Percentiles rank a stretch among this genome's conserved stretches.
Evolutionary conservation across 2,888 invertebrate genomes (phyloP).

Genomic region (Leucania comma): DNA sequence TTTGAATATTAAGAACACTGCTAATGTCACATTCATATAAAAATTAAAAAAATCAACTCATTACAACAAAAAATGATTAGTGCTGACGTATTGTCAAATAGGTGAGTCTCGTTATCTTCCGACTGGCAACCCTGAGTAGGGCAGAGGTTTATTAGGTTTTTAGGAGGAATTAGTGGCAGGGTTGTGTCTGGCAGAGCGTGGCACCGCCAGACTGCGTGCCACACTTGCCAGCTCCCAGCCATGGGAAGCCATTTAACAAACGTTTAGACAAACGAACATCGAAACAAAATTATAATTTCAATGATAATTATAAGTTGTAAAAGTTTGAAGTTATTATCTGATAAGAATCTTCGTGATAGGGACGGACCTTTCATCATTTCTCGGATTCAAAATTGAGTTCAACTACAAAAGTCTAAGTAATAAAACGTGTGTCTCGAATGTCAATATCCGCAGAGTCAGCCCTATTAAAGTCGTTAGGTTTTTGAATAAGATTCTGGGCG

Average conservation of each 20-base stretch:
- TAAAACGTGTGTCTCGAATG: constrained; percentile 28
- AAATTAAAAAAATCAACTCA: background rate
- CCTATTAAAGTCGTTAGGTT: constrained; percentile 45
- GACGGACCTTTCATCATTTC: background rate
- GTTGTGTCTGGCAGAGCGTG: constrained; percentile 62
- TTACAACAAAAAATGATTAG: background rate
- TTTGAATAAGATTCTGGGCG: constrained; percentile 34
- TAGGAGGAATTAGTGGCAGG: constrained; percentile 56
- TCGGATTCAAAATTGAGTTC: constrained; percentile 12
- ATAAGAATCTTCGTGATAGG: constrained; percentile 30
- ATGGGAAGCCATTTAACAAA: constrained; percentile 53
- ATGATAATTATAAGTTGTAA: constrained; percentile 12
- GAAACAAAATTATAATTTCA: constrained; percentile 29
- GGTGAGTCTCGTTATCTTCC: background rate
- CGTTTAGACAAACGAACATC: constrained; percentile 40
- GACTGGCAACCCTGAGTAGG: constrained; percentile 44
- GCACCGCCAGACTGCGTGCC: constrained; percentile 65
- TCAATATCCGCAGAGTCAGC: constrained; percentile 39
- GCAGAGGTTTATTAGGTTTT: constrained; percentile 59
- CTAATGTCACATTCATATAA: background rate
- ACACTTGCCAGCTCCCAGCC: constrained; percentile 62
- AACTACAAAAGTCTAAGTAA: constrained; percentile 23
- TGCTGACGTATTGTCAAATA: constrained; percentile 1
- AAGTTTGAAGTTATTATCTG: constrained; percentile 22
- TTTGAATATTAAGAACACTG: background rate